Conservation (phyloP, 2,113 vertebrate species). For the Albula goreensis region DNA sequence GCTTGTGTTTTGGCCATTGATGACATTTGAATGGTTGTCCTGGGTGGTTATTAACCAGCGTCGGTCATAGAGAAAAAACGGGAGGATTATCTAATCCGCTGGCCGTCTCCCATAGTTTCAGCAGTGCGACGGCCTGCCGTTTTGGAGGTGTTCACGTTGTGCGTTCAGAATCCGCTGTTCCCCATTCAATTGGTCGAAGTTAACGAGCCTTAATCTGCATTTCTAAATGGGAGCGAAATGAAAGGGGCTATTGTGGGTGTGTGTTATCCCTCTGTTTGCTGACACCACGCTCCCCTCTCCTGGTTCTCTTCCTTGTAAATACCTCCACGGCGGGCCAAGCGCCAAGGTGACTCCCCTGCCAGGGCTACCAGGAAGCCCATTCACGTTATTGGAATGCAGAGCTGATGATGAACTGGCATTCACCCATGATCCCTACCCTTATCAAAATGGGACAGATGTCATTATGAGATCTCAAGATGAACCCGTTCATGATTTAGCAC, state of each 20-base stretch:
- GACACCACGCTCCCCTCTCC: slow-evolving; percentile 27
- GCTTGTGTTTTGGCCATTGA: neutral
- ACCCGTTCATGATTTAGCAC: too few species aligned
- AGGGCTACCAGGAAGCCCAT: slow-evolving; percentile 2
- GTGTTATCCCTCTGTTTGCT: slow-evolving; percentile 28
- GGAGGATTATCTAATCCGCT: neutral
- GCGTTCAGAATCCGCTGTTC: neutral
- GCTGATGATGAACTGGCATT: neutral
- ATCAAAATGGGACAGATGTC: neutral
- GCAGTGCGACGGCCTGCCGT: neutral
- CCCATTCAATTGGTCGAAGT: neutral
- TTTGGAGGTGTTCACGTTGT: neutral
- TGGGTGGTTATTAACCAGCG: neutral
- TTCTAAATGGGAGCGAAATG: neutral
- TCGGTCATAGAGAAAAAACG: neutral
- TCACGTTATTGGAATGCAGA: neutral
- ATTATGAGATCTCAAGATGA: neutral
- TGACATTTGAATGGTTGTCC: slow-evolving; percentile 6
- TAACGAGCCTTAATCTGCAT: neutral
- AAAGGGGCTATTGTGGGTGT: slow-evolving; percentile 15
- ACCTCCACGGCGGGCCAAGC: slow-evolving; percentile 37
- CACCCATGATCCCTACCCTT: neutral
- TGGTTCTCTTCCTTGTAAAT: slow-evolving; percentile 35
- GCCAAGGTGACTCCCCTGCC: slow-evolving; percentile 27
- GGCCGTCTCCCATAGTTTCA: neutral